Evolutionary conservation across 2,888 invertebrate genomes (phyloP).

Genomic region (Tubulanus polymorphus): DNA sequence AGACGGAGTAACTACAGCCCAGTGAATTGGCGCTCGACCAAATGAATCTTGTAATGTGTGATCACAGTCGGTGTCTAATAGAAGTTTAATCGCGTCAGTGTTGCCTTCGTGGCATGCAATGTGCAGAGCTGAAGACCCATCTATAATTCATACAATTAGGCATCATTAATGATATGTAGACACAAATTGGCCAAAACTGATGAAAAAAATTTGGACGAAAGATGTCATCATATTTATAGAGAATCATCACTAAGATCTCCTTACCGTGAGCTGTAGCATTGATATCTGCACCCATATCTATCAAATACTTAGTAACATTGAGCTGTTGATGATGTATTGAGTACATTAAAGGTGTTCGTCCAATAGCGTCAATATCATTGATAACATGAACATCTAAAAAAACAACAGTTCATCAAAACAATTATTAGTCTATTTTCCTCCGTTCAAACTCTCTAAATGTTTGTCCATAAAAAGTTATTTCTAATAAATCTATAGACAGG

Average conservation of each 20-base stretch:
- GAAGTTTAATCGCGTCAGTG: constrained; percentile 34
- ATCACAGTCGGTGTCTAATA: constrained; percentile 44
- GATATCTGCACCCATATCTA: constrained; percentile 41
- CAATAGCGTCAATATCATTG: constrained; percentile 42
- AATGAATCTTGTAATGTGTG: constrained; percentile 38
- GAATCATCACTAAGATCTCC: too few relatives aligned
- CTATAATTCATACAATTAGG: constrained; percentile 26
- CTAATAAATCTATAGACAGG: too few relatives aligned
- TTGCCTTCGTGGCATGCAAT: constrained; percentile 50
- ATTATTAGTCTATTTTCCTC: too few relatives aligned
- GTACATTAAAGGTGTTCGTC: constrained; percentile 45
- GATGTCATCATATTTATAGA: too few relatives aligned
- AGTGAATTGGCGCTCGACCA: constrained; percentile 49
- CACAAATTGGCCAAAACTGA: too few relatives aligned
- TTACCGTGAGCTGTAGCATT: constrained; percentile 46
- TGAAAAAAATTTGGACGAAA: too few relatives aligned
- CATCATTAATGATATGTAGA: too few relatives aligned
- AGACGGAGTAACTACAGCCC: constrained; percentile 43
- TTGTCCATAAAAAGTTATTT: too few relatives aligned
- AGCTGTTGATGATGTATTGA: constrained; percentile 47
- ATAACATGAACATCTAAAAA: constrained; percentile 33
- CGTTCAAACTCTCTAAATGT: too few relatives aligned
- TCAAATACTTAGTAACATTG: constrained; percentile 37
- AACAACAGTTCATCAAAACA: constrained; percentile 7
- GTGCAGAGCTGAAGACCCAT: constrained; percentile 51